A percentile compares a stretch with the other conserved stretches of the same genome.
Conservation (phyloP, 2,888 invertebrate genomes). For the Antheraea yamamai region DNA sequence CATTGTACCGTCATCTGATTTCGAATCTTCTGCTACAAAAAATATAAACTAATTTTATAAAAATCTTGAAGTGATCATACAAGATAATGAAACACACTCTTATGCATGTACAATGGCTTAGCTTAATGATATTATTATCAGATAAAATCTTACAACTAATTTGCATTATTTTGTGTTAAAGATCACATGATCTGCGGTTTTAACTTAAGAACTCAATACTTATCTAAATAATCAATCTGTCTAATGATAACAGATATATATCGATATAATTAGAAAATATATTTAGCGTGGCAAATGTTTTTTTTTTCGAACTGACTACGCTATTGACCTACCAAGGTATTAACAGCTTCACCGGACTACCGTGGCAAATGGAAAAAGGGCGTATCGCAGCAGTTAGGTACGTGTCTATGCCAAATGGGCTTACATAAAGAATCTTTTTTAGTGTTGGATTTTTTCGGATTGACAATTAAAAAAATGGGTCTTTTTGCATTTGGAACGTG, state of each 20-base stretch:
- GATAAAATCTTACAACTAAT: not conserved
- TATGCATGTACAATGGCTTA: not conserved
- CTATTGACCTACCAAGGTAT: no score
- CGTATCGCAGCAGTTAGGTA: no score
- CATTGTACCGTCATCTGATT: conserved; percentile 43
- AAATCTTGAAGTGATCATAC: not conserved
- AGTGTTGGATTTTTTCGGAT: no score
- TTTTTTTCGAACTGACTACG: no score
- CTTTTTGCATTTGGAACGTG: no score
- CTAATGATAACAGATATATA: not conserved
- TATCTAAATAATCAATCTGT: not conserved
- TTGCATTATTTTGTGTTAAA: not conserved
- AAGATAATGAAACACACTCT: not conserved
- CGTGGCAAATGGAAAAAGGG: no score
- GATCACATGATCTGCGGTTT: not conserved
- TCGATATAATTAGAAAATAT: no score
- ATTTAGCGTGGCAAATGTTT: no score
- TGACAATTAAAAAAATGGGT: no score
- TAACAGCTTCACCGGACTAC: no score
- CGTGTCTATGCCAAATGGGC: no score
- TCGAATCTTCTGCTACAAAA: conserved; percentile 48
- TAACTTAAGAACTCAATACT: not conserved
- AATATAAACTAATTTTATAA: conserved; percentile 15
- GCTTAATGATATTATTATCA: not conserved
- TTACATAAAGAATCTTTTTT: no score